Conservation (phyloP, 2,888 invertebrate species). For the Mythimna lalbum region DNA sequence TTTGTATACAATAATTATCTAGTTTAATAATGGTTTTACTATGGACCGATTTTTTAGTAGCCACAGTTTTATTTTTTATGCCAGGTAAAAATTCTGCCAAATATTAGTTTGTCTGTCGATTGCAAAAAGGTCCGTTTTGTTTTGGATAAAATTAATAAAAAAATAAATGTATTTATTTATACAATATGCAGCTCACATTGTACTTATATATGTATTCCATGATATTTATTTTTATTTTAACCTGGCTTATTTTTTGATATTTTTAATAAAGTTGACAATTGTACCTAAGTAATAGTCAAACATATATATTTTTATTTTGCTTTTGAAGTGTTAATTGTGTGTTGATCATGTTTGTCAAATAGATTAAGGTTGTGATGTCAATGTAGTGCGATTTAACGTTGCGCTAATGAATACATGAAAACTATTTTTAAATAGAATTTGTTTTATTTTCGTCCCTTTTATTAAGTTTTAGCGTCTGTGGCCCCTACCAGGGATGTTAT, state of each 20-base stretch:
- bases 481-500: too few relatives aligned
- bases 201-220: too few relatives aligned
- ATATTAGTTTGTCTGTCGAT: background rate
- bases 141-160: background rate
- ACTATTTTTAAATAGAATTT: background rate
- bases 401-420: constrained; percentile 42
- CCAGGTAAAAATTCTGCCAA: background rate
- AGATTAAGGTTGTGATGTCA: constrained; percentile 41
- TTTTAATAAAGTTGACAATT: background rate
- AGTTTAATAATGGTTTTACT: background rate
- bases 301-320: background rate
- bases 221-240: too few relatives aligned
- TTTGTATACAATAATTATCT: background rate
- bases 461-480: background rate
- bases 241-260: background rate
- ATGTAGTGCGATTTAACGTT: constrained; percentile 33
- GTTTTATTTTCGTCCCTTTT: constrained; percentile 16
- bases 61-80: background rate
- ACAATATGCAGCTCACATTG: too few relatives aligned
- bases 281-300: background rate
- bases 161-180: background rate
- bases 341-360: constrained; percentile 33
- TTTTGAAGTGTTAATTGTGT: constrained; percentile 9
- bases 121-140: background rate
- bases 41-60: background rate